Percentiles rank a stretch among this genome's conserved stretches.
phyloP scores from a whole-genome alignment of 2,113 vertebrate genomes.

The Dermatemys mawii region DNA sequence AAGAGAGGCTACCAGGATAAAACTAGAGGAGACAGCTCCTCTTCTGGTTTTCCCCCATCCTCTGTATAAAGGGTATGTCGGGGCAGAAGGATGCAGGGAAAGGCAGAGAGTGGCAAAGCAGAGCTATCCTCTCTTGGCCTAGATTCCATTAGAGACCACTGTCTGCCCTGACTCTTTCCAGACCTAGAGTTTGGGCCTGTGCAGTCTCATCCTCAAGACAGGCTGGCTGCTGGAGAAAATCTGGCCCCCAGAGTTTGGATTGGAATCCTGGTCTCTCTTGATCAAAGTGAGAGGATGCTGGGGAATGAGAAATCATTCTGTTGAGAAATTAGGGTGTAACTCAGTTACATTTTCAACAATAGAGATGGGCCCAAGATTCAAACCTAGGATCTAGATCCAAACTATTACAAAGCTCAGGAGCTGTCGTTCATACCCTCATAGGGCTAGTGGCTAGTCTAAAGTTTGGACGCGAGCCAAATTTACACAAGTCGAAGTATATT shows the following conservation, averaged over 20 bases:
- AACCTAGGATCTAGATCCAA: not conserved
- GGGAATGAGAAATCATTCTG: not conserved
- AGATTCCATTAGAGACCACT: not conserved
- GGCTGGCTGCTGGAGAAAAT: not conserved
- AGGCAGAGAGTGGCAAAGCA: no score
- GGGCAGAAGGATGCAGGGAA: not conserved
- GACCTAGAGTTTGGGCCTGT: not conserved
- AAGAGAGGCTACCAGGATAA: not conserved
- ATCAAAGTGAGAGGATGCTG: not conserved
- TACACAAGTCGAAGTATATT: not conserved
- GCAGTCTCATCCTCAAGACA: not conserved
- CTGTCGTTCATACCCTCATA: not conserved
- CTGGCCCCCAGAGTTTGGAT: not conserved
- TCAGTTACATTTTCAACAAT: not conserved
- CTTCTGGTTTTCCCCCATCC: not conserved
- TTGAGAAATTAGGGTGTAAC: not conserved
- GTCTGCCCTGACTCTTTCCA: not conserved
- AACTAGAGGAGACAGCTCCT: not conserved
- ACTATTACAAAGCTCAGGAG: not conserved
- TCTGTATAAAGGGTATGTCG: not conserved
- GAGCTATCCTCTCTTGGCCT: not conserved
- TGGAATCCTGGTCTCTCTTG: not conserved
- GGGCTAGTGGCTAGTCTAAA: not conserved
- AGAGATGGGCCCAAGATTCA: rapidly evolving
- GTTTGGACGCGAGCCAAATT: not conserved